Conservation (phyloP, 2,888 invertebrate species). For the Aleiodes alternator region DNA sequence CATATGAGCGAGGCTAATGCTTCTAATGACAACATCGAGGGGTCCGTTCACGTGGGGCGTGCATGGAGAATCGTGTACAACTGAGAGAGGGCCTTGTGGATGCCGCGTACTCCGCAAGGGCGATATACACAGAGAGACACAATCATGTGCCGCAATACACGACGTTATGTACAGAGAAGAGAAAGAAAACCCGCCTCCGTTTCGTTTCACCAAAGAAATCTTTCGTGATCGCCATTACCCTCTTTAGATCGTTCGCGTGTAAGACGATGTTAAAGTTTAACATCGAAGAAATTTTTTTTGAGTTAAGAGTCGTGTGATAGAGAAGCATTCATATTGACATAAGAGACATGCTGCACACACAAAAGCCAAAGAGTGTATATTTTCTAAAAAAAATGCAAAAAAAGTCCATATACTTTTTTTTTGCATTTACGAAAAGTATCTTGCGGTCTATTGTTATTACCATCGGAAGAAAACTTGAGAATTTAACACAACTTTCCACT, state of each 20-base stretch:
- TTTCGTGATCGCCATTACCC: constrained; percentile 48
- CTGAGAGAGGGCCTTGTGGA: constrained; percentile 44
- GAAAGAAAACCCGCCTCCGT: constrained; percentile 32
- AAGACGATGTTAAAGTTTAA: constrained; percentile 16
- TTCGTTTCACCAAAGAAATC: constrained; percentile 42
- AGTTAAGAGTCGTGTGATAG: background rate
- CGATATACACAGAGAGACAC: background rate
- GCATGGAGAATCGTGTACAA: constrained; percentile 56
- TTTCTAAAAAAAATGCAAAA: no score
- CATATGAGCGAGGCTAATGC: constrained; percentile 63
- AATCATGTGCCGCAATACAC: background rate
- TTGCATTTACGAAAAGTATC: background rate
- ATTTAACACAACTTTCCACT: constrained; percentile 28
- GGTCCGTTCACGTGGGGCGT: constrained; percentile 58
- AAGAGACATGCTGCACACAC: background rate
- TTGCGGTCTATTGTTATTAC: constrained; percentile 33
- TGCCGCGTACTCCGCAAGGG: constrained; percentile 40
- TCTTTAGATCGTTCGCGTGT: constrained; percentile 48
- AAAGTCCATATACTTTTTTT: background rate
- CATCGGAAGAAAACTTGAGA: constrained; percentile 11
- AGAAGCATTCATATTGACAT: constrained; percentile 4
- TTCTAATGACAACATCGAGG: constrained; percentile 65
- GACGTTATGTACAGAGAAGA: constrained; percentile 17
- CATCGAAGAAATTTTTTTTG: background rate
- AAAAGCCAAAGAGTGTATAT: background rate